Conservation (phyloP, 2,113 vertebrate species). For the Acrocephalus kingi region DNA sequence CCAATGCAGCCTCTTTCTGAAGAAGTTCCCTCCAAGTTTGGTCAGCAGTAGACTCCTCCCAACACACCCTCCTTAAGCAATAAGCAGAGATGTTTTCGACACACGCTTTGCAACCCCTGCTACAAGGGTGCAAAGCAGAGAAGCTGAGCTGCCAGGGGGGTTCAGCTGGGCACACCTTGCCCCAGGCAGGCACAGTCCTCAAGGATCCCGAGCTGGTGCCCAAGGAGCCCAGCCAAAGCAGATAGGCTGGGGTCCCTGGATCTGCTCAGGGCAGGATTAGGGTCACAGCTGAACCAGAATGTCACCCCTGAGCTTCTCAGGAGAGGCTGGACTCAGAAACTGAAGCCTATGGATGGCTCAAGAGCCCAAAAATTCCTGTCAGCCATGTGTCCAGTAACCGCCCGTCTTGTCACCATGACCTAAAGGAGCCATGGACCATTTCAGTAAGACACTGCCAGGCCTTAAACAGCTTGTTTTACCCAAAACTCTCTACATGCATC, state of each 20-base stretch:
- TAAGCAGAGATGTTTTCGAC: not conserved
- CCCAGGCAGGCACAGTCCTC: not conserved
- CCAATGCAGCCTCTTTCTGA: not conserved
- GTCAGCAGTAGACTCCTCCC: not conserved
- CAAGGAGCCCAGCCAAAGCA: not conserved
- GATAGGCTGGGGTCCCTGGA: not conserved
- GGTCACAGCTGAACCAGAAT: not conserved
- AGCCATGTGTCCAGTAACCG: accelerated
- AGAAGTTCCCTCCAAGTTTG: not conserved
- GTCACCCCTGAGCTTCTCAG: not conserved
- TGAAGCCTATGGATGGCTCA: not conserved
- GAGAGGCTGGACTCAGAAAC: not conserved
- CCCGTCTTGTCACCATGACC: accelerated
- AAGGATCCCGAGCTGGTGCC: accelerated
- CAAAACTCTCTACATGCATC: accelerated
- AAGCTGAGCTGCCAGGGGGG: accelerated
- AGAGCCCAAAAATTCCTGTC: accelerated
- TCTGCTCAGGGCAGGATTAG: not conserved
- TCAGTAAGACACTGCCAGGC: not conserved
- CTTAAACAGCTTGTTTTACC: not conserved
- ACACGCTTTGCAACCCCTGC: accelerated
- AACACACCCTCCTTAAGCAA: accelerated
- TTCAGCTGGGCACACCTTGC: not conserved
- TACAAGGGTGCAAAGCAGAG: accelerated
- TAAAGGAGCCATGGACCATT: not conserved